Evolutionary conservation across 2,113 vertebrate species (phyloP).

Genomic region (Acrocephalus arundinaceus): DNA sequence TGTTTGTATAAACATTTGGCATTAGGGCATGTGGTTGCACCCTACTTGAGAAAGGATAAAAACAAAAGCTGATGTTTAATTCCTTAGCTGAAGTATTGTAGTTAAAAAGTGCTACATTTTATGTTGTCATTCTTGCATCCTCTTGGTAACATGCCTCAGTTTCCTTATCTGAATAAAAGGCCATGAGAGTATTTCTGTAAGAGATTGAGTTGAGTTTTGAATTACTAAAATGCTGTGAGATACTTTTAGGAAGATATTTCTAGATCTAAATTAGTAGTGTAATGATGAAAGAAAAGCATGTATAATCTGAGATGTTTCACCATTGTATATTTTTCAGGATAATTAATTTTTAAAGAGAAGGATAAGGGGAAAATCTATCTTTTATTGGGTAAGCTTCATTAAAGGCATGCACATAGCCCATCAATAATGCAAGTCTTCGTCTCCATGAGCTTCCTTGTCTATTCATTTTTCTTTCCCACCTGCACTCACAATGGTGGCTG

Average conservation of each 20-base stretch:
- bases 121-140: neutral
- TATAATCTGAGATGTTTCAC: neutral
- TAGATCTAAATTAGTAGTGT: neutral
- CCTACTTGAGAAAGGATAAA: neutral
- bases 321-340: neutral
- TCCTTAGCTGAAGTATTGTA: neutral
- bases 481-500: conserved; percentile 76
- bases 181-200: neutral
- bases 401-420: conserved; percentile 22
- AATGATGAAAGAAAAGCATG: neutral
- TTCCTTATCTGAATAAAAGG: neutral
- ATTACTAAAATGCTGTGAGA: neutral
- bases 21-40: neutral
- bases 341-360: conserved; percentile 17
- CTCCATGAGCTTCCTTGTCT: conserved; percentile 69
- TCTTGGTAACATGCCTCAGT: neutral
- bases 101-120: neutral
- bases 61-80: neutral
- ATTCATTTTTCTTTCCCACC: conserved; percentile 81
- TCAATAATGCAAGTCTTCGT: conserved; percentile 62
- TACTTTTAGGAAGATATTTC: neutral
- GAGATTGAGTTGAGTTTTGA: neutral
- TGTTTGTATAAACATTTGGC: neutral
- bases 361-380: conserved; percentile 21
- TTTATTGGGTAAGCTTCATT: conserved; percentile 49